Conservation (phyloP, 2,113 vertebrate species). For the Vicugna pacos region DNA sequence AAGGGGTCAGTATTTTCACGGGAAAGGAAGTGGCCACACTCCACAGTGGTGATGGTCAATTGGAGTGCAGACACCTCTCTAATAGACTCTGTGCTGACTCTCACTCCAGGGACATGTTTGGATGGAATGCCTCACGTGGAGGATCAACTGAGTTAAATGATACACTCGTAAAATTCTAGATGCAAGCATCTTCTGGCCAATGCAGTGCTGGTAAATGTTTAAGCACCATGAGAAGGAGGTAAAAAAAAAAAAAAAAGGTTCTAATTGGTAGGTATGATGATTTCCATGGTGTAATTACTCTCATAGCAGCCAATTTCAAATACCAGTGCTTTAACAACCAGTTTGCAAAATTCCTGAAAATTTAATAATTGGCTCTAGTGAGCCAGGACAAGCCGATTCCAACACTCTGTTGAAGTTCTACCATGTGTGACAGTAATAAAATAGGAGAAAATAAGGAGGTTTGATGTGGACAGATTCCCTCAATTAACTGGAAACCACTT, state of each 20-base stretch:
- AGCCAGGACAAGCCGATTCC: neutral
- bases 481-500: neutral
- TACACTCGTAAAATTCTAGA: neutral
- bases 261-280: neutral
- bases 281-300: neutral
- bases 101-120: conserved; percentile 78
- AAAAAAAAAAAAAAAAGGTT: neutral
- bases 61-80: conserved; percentile 64
- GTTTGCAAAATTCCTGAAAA: neutral
- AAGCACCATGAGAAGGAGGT: neutral
- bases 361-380: neutral
- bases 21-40: conserved; percentile 78
- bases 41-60: conserved; percentile 62
- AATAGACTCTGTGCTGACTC: conserved; percentile 67
- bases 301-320: neutral
- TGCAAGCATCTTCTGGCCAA: neutral
- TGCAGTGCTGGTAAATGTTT: neutral
- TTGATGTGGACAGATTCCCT: neutral
- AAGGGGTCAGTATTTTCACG: conserved; percentile 73
- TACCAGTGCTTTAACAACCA: neutral
- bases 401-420: neutral
- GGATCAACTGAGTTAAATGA: neutral
- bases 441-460: neutral
- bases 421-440: neutral
- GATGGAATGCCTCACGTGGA: neutral